Percentiles rank a stretch among this genome's conserved stretches.
phyloP scores from a whole-genome alignment of 1,140 invertebrate species.

The Eufriesea mexicana region DNA sequence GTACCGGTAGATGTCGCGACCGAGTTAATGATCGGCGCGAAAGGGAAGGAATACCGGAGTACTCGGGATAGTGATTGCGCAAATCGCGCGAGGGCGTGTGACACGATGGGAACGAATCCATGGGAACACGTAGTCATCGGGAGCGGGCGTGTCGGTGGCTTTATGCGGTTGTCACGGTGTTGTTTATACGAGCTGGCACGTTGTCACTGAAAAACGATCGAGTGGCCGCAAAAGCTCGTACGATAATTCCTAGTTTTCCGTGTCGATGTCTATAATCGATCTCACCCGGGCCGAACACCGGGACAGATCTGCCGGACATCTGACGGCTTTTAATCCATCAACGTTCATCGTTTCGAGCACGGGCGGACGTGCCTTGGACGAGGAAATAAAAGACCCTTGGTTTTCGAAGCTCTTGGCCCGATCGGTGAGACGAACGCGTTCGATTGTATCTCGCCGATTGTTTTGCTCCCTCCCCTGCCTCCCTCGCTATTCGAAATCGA shows the following conservation, averaged over 20 bases:
- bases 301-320: slow-evolving; percentile 1
- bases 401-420: background rate
- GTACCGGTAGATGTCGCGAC: too few relatives aligned
- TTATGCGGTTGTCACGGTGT: slow-evolving; percentile 21
- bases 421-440: background rate
- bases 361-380: background rate
- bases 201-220: slow-evolving; percentile 10
- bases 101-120: too few relatives aligned
- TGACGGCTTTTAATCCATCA: slow-evolving; percentile 36
- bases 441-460: background rate
- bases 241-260: slow-evolving; percentile 14
- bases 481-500: background rate
- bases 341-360: slow-evolving; percentile 1
- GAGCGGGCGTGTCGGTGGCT: background rate
- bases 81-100: background rate
- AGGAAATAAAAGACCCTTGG: slow-evolving; percentile 2
- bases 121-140: too few relatives aligned
- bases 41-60: too few relatives aligned
- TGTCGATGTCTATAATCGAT: slow-evolving; percentile 23
- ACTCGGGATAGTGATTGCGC: background rate
- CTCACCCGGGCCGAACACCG: background rate
- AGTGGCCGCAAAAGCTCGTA: slow-evolving; percentile 14
- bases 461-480: background rate
- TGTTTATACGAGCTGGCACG: slow-evolving; percentile 1
- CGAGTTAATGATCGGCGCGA: too few relatives aligned